phyloP scores from a whole-genome alignment of 2,888 invertebrate genomes.

The Psylliodes chrysocephalus region DNA sequence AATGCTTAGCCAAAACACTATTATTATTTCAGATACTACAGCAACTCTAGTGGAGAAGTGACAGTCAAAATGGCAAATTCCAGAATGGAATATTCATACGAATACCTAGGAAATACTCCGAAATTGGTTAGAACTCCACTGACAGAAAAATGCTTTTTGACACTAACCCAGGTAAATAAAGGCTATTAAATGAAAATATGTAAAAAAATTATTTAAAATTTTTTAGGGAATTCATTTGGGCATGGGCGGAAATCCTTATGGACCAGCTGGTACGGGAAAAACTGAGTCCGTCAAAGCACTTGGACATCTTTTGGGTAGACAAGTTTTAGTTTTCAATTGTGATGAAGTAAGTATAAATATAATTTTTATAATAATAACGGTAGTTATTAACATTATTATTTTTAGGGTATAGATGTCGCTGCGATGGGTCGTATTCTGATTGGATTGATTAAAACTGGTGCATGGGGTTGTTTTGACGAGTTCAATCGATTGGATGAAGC shows the following conservation, averaged over 20 bases:
- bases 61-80: slow-evolving; percentile 92
- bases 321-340: slow-evolving; percentile 96
- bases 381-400: slow-evolving; percentile 13
- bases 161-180: slow-evolving; percentile 83
- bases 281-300: slow-evolving; percentile 98
- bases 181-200: not conserved
- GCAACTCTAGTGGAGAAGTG: slow-evolving; percentile 70
- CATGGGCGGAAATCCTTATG: slow-evolving; percentile 97
- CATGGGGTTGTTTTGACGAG: slow-evolving; percentile 99
- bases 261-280: slow-evolving; percentile 99
- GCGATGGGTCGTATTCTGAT: slow-evolving; percentile 95
- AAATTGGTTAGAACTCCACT: slow-evolving; percentile 96
- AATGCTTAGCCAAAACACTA: too few relatives aligned
- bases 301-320: slow-evolving; percentile 87
- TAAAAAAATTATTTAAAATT: slow-evolving; percentile 17
- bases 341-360: slow-evolving; percentile 94
- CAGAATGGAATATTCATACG: slow-evolving; percentile 95
- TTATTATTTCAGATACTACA: slow-evolving; percentile 75
- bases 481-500: slow-evolving; percentile 96
- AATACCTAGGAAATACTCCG: slow-evolving; percentile 96
- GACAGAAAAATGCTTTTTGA: slow-evolving; percentile 97
- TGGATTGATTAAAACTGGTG: slow-evolving; percentile 92
- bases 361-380: too few relatives aligned
- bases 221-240: slow-evolving; percentile 90
- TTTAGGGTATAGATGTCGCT: slow-evolving; percentile 89